These are phyloP conservation scores for Vandiemenella viatica DNA, from an alignment of 2,888 invertebrate species.

Conservation along the genomic window DNA sequence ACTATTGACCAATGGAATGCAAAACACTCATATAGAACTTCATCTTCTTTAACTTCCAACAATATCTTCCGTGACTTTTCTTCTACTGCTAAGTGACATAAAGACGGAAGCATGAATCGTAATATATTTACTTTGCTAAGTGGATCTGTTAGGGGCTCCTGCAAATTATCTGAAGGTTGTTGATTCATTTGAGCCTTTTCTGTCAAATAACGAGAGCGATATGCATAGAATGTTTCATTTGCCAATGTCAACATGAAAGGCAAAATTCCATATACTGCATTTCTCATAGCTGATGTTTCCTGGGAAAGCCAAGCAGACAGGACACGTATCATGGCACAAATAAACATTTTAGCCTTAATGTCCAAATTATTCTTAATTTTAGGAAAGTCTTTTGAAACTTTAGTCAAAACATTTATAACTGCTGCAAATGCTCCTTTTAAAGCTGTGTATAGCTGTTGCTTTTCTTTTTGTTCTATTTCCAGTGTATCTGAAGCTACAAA, in stretches of 20 bases:
- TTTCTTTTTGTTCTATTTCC: conserved; percentile 78
- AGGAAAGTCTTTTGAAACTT: conserved; percentile 46
- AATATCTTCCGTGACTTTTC: conserved; percentile 71
- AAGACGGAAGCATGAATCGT: conserved; percentile 68
- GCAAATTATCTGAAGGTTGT: conserved; percentile 20
- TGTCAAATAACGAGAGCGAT: conserved; percentile 47
- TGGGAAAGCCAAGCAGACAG: conserved; percentile 81
- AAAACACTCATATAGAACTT: conserved; percentile 61
- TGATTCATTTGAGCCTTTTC: conserved; percentile 41
- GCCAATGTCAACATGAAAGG: conserved; percentile 68
- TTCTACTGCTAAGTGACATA: conserved; percentile 84
- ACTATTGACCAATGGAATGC: conserved; percentile 78
- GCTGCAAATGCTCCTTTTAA: conserved; percentile 79
- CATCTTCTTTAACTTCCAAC: conserved; percentile 61
- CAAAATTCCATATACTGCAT: conserved; percentile 63
- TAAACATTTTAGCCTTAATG: conserved; percentile 52
- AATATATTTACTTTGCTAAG: conserved; percentile 54
- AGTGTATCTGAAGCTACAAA: conserved; percentile 67
- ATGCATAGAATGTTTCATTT: conserved; percentile 68
- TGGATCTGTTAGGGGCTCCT: conserved; percentile 31
- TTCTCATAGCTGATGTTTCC: conserved; percentile 75
- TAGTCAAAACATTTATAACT: conserved; percentile 54
- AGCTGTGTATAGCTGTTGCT: conserved; percentile 77
- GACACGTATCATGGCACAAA: conserved; percentile 73
- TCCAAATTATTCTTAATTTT: conserved; percentile 54